Evolutionary conservation across 2,113 vertebrate species (phyloP).

Genomic region (Hippotragus niger): DNA sequence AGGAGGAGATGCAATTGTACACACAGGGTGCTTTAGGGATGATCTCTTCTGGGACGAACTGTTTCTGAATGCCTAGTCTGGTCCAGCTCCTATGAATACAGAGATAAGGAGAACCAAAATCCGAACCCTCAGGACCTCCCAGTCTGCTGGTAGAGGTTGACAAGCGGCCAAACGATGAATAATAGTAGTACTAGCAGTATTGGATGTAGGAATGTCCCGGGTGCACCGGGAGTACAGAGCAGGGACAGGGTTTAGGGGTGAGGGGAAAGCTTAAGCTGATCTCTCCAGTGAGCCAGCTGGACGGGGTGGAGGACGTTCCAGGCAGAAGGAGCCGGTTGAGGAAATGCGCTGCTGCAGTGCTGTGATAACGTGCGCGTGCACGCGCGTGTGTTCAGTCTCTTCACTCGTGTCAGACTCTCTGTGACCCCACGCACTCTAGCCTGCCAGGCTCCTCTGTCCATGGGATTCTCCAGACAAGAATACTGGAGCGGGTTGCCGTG

Average conservation of each 20-base stretch:
- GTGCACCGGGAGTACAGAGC: neutral
- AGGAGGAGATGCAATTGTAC: neutral
- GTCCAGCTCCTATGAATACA: neutral
- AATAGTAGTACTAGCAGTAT: no score
- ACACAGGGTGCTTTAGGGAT: neutral
- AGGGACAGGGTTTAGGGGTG: neutral
- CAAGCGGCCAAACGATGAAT: no score
- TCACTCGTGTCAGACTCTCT: neutral
- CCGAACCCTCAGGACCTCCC: neutral
- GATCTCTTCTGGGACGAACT: neutral
- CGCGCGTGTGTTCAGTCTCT: neutral
- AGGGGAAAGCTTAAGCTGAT: neutral
- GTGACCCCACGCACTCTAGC: neutral
- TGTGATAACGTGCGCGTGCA: neutral
- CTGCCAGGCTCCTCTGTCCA: neutral
- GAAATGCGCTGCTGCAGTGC: neutral
- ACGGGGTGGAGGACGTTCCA: no score
- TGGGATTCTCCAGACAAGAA: neutral
- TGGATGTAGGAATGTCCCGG: neutral
- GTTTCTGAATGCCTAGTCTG: neutral
- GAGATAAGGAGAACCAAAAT: neutral
- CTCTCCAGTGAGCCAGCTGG: neutral
- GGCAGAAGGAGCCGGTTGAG: neutral
- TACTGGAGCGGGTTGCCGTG: neutral
- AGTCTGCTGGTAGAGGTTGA: neutral